A percentile compares a stretch with the other conserved stretches of the same genome.
Evolutionary conservation across 1,140 invertebrate genomes (phyloP).

Genomic region (Brachystomella parvula): DNA sequence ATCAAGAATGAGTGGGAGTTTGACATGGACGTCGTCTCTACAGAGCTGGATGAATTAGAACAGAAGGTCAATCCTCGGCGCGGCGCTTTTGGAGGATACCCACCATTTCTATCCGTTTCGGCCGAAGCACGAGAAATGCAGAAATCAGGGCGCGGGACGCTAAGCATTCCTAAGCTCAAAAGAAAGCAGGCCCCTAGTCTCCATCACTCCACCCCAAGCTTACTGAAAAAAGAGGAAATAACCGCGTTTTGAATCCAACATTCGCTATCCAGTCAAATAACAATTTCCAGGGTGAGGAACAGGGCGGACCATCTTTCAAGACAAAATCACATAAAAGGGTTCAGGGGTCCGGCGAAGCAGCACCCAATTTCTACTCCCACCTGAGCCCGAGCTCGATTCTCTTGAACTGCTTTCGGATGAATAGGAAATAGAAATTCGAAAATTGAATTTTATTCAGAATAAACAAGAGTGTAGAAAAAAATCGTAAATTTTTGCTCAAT

Average conservation of each 20-base stretch:
- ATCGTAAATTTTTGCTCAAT: no score
- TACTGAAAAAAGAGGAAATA: not conserved
- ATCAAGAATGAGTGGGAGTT: conserved; percentile 2
- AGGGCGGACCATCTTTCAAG: not conserved
- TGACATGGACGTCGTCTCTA: not conserved
- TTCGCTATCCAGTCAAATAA: not conserved
- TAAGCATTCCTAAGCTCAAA: not conserved
- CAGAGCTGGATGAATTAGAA: not conserved
- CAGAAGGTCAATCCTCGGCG: not conserved
- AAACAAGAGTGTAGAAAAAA: no score
- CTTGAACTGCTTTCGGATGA: not conserved
- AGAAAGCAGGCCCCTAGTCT: not conserved
- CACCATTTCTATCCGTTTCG: not conserved
- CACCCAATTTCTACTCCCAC: not conserved
- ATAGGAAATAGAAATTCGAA: no score
- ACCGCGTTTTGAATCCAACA: not conserved
- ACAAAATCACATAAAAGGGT: not conserved
- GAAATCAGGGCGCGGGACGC: not conserved
- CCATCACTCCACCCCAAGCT: not conserved
- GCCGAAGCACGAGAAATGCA: not conserved
- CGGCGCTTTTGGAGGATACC: not conserved
- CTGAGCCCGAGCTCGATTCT: not conserved
- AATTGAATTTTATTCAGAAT: no score
- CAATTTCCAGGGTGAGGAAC: not conserved
- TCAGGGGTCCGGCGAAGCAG: not conserved